Conservation (phyloP, 2,113 vertebrate genomes). For the Holacanthus passer region DNA sequence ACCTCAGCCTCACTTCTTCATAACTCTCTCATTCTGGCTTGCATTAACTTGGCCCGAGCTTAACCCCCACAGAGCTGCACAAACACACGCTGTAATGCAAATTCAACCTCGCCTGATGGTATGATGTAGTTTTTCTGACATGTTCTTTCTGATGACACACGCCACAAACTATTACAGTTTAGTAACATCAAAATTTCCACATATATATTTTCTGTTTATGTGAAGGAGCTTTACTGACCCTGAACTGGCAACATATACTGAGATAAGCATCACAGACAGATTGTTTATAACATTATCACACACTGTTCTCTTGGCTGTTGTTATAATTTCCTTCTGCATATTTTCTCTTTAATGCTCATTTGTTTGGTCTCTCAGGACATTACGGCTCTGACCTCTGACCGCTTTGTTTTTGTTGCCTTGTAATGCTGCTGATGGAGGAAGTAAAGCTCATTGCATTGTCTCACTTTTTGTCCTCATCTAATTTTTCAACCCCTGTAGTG, state of each 20-base stretch:
- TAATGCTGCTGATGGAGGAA: conserved; percentile 32
- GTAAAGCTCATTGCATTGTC: conserved; percentile 28
- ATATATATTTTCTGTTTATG: neutral
- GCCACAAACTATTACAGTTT: neutral
- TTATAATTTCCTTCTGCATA: neutral
- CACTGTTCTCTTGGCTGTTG: neutral
- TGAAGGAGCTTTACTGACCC: neutral
- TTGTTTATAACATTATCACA: neutral
- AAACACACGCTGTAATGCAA: conserved; percentile 10
- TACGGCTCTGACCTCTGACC: conserved; percentile 44
- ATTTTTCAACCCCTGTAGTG: conserved; percentile 41
- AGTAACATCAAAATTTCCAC: neutral
- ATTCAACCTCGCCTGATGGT: neutral
- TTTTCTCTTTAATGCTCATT: conserved; percentile 9
- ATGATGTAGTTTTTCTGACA: neutral
- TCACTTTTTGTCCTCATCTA: conserved; percentile 18
- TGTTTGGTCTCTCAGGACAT: conserved; percentile 2
- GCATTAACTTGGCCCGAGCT: conserved; percentile 23
- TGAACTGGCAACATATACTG: neutral
- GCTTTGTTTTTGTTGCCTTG: conserved; percentile 24
- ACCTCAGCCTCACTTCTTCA: conserved; percentile 48
- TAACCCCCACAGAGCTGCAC: conserved; percentile 32
- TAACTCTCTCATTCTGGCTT: conserved; percentile 19
- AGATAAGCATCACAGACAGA: neutral
- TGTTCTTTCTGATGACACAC: neutral